These are phyloP conservation scores for Clostera curtula DNA, from an alignment of 2,888 invertebrate species.

Conservation along the genomic window DNA sequence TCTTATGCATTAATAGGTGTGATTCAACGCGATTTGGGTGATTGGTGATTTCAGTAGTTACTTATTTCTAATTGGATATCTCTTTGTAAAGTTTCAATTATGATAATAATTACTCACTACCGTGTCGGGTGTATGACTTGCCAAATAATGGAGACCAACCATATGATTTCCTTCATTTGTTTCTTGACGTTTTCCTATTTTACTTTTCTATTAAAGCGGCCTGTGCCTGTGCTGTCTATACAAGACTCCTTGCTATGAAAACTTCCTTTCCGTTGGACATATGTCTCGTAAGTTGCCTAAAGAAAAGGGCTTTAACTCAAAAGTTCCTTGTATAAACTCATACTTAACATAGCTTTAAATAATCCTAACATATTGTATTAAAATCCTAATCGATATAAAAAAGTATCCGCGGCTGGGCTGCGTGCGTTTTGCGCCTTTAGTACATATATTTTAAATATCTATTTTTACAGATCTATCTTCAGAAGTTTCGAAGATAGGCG, in stretches of 20 bases:
- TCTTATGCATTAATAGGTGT: conserved; percentile 48
- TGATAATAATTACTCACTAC: conserved; percentile 46
- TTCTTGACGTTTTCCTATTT: conserved; percentile 52
- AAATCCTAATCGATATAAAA: no score
- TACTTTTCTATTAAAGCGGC: conserved; percentile 45
- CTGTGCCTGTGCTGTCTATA: no score
- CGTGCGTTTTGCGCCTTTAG: no score
- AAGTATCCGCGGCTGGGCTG: no score
- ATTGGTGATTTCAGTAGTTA: conserved; percentile 43
- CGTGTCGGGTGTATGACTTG: conserved; percentile 56
- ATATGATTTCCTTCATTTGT: conserved; percentile 71
- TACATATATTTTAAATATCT: no score
- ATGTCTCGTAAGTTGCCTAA: neutral
- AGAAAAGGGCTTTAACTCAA: no score
- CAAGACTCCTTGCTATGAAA: conserved; percentile 20
- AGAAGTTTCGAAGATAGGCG: no score
- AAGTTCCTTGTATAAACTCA: no score
- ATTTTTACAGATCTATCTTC: no score
- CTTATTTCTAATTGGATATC: conserved; percentile 39
- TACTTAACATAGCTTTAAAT: no score
- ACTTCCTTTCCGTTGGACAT: conserved; percentile 1
- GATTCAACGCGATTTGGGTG: conserved; percentile 46
- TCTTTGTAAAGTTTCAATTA: conserved; percentile 37
- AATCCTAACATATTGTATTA: no score
- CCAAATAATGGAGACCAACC: conserved; percentile 63